A percentile compares a stretch with the other conserved stretches of the same genome.
These are phyloP conservation scores for Rhinogobio ventralis DNA, from an alignment of 2,797 vertebrate genomes.

Conservation along the genomic window DNA sequence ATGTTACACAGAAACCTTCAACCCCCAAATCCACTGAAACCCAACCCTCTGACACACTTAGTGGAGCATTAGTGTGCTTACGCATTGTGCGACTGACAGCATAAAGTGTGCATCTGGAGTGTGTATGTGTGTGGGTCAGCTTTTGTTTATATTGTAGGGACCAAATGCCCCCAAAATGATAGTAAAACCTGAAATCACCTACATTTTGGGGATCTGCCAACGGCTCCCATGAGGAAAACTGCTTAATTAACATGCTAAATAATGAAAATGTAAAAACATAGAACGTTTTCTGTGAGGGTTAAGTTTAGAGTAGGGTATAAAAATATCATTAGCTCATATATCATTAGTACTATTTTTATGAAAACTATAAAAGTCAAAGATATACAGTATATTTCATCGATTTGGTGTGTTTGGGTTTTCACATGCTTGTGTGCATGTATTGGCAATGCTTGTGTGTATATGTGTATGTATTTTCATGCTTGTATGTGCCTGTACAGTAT, in stretches of 20 bases:
- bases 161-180: slow-evolving; percentile 21
- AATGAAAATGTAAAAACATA: slow-evolving; percentile 7
- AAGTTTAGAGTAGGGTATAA: not conserved
- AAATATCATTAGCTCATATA: not conserved
- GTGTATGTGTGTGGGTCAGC: slow-evolving; percentile 6
- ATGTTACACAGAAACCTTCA: slow-evolving; percentile 63
- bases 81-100: slow-evolving; percentile 13
- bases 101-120: not conserved
- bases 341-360: slow-evolving; percentile 4
- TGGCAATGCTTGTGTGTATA: too few species aligned
- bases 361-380: not conserved
- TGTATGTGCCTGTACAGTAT: too few species aligned
- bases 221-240: not conserved
- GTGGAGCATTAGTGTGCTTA: slow-evolving; percentile 13
- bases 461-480: too few species aligned
- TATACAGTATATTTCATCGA: not conserved
- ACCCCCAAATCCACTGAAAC: slow-evolving; percentile 75
- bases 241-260: slow-evolving; percentile 34
- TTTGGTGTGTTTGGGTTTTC: not conserved
- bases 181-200: slow-evolving; percentile 21
- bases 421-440: too few species aligned
- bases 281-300: not conserved
- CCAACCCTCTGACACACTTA: slow-evolving; percentile 53
- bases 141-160: slow-evolving; percentile 26
- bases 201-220: not conserved